Evolutionary conservation across 2,797 vertebrate species (phyloP).

Genomic region (Acestrorhynchus altus): DNA sequence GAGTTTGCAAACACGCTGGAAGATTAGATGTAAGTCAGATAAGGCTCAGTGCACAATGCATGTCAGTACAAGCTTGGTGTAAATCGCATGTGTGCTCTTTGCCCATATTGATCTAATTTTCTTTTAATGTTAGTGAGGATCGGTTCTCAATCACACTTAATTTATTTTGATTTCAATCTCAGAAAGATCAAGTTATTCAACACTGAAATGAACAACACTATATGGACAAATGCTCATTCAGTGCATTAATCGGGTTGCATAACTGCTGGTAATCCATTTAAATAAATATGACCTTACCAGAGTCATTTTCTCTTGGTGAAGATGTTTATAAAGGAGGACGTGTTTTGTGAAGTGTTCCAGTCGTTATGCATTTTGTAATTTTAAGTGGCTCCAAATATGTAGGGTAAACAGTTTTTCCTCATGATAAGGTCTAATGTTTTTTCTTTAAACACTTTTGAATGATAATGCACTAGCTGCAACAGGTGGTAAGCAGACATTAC

Average conservation of each 20-base stretch:
- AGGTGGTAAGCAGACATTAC: too few species aligned
- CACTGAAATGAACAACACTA: constrained; percentile 2
- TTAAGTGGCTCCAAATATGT: neutral
- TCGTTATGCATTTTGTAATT: constrained; percentile 22
- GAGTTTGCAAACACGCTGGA: constrained; percentile 25
- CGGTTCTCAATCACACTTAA: neutral
- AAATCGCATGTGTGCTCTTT: too few species aligned
- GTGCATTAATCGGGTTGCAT: constrained; percentile 27
- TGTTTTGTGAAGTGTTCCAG: constrained; percentile 37
- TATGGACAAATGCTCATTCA: too few species aligned
- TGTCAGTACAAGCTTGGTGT: constrained; percentile 16
- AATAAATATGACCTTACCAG: constrained; percentile 19
- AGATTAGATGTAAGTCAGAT: constrained; percentile 44
- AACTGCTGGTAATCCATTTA: constrained; percentile 16
- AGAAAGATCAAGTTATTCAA: neutral
- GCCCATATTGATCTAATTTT: neutral
- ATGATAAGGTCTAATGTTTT: neutral
- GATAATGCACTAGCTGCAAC: neutral
- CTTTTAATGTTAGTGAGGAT: neutral
- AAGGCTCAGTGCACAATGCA: constrained; percentile 18
- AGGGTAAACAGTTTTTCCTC: constrained; percentile 18
- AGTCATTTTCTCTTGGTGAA: neutral
- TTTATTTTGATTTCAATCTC: neutral
- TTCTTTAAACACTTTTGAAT: constrained; percentile 3
- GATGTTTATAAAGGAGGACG: constrained; percentile 38